These are phyloP conservation scores for Patella ulyssiponensis DNA, from an alignment of 2,888 invertebrate species.

Conservation along the genomic window DNA sequence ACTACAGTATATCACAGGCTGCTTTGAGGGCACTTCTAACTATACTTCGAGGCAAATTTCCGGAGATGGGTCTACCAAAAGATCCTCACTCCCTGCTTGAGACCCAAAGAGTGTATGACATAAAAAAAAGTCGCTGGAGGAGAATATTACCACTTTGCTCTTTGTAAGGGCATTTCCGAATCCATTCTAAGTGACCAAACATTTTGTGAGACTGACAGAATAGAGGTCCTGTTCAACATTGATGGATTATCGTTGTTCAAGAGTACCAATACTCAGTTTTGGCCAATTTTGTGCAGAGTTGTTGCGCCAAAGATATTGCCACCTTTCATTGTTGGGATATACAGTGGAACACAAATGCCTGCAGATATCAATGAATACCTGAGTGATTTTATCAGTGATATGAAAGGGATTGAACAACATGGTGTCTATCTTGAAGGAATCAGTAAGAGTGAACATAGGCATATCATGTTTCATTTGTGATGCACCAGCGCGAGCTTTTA, in stretches of 20 bases:
- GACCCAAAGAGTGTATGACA: conserved; percentile 15
- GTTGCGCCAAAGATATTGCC: background rate
- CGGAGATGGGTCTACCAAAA: conserved; percentile 20
- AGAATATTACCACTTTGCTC: conserved; percentile 33
- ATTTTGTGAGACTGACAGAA: background rate
- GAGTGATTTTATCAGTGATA: conserved; percentile 33
- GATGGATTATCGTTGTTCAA: conserved; percentile 35
- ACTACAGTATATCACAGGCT: background rate
- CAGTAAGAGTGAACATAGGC: conserved; percentile 18
- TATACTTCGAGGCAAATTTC: background rate
- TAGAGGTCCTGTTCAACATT: conserved; percentile 30
- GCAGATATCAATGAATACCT: conserved; percentile 29
- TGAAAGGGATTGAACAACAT: conserved; percentile 23
- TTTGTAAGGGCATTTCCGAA: conserved; percentile 19
- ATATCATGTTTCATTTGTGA: conserved; percentile 54
- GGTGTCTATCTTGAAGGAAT: conserved; percentile 9
- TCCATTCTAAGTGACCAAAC: background rate
- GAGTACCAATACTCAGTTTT: conserved; percentile 28
- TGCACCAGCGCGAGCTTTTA: conserved; percentile 56
- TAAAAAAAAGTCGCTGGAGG: conserved; percentile 25
- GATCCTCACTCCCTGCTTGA: conserved; percentile 23
- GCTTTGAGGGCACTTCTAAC: background rate
- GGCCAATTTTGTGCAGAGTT: conserved; percentile 31
- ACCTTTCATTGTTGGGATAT: conserved; percentile 40
- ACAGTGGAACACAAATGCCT: conserved; percentile 37